phyloP scores from a whole-genome alignment of 2,888 invertebrate genomes.

The Campaea margaritaria region DNA sequence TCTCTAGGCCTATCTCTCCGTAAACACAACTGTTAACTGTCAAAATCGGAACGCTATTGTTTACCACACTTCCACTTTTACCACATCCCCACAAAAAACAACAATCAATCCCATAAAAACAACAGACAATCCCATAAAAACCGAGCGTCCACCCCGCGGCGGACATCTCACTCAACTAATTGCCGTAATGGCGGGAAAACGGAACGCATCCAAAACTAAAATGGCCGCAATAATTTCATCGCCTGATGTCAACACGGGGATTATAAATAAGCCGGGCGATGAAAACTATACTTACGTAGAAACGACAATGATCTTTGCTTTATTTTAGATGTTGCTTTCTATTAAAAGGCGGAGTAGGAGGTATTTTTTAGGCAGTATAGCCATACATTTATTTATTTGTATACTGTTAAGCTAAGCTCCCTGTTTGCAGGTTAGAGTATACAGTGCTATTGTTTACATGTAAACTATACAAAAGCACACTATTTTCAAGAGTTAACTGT shows the following conservation, averaged over 20 bases:
- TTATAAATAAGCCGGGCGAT: conserved; percentile 81
- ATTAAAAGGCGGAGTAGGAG: conserved; percentile 21
- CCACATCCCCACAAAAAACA: conserved; percentile 23
- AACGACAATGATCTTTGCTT: conserved; percentile 77
- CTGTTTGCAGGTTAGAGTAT: too few species aligned
- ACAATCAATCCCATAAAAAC: conserved; percentile 46
- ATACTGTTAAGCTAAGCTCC: too few species aligned
- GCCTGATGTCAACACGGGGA: conserved; percentile 68
- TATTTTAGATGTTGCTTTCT: conserved; percentile 63
- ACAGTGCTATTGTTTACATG: too few species aligned
- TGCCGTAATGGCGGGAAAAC: conserved; percentile 80
- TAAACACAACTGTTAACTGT: neutral
- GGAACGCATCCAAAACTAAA: conserved; percentile 72
- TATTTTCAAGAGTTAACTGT: too few species aligned
- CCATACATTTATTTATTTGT: too few species aligned
- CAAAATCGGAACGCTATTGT: conserved; percentile 8
- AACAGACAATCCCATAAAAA: conserved; percentile 70
- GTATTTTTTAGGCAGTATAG: too few species aligned
- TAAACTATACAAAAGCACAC: too few species aligned
- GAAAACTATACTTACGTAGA: conserved; percentile 78
- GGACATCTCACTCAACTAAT: conserved; percentile 85
- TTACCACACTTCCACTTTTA: conserved; percentile 37
- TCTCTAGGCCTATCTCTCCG: neutral
- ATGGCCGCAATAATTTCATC: conserved; percentile 79
- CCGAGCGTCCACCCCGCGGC: conserved; percentile 69